phyloP scores from a whole-genome alignment of 2,888 invertebrate genomes.

The Papilio gigon region DNA sequence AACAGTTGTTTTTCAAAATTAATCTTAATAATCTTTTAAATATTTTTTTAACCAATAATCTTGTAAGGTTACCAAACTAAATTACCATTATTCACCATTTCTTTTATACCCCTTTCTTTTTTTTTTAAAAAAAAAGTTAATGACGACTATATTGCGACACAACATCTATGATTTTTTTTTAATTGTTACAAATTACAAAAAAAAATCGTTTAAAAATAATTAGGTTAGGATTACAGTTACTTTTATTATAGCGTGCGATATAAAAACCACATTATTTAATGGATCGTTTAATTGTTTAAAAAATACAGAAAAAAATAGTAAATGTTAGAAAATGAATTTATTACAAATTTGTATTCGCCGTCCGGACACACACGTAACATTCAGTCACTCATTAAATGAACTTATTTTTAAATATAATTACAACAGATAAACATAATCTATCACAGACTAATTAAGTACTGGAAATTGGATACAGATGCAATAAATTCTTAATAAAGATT shows the following conservation, averaged over 20 bases:
- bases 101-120: too few species aligned
- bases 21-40: too few species aligned
- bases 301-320: constrained; percentile 78
- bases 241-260: constrained; percentile 29
- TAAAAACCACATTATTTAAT: constrained; percentile 44
- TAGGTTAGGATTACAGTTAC: background rate
- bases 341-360: constrained; percentile 80
- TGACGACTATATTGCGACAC: too few species aligned
- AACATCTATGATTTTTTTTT: background rate
- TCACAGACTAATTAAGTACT: constrained; percentile 76
- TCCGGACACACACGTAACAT: constrained; percentile 36
- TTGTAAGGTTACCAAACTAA: too few species aligned
- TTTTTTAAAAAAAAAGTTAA: too few species aligned
- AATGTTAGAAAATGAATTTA: constrained; percentile 79
- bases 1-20: too few species aligned
- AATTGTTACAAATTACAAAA: too few species aligned
- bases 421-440: constrained; percentile 57
- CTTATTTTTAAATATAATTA: constrained; percentile 44
- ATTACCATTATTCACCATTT: too few species aligned
- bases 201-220: background rate
- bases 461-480: constrained; percentile 47
- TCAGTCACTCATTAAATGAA: constrained; percentile 27
- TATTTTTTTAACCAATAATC: too few species aligned
- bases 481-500: constrained; percentile 36
- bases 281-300: constrained; percentile 73